Evolutionary conservation across 2,888 invertebrate genomes (phyloP), one percentile per base, ranked within the genome.

Genomic region (Tenthredo mesomela): DNA sequence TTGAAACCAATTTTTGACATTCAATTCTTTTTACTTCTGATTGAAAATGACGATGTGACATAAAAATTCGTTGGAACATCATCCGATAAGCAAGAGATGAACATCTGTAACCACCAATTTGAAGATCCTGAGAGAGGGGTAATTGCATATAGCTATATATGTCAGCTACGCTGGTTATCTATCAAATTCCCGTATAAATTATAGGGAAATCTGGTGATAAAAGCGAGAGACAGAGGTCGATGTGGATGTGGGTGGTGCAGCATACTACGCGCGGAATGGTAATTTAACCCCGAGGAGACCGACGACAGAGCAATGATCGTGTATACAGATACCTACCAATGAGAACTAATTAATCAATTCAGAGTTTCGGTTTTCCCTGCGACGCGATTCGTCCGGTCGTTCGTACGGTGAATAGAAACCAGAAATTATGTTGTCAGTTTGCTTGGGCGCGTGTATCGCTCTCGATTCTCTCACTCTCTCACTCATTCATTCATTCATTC

Each of bases 381-480:
- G 82, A 82, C 82, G 82, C 82, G 82, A 82, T 82, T 82, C 82
- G 82, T 70, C 82, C 67, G 82, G 82, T 82, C 82, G 82, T 82
- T 67, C 82, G 47, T 67, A 65, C 70, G 47, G n/a, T 82, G 82
- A 82, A 82, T 82, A 82, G 82, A 82, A 82, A 82, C 82, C 82
- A 82, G 82, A 82, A 67, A 82, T 82, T 82, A 82, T 82, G 82
- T 82, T 82, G 82, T 82, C 82, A 82, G 82, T 82, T 82, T 82
- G 67, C 67, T 82, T n/a, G 47, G 67, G 82, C 67, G 82, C 67
- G 82, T 82, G 82, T 82, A 70, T 82, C 65, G 65, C 82, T 65
- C 82, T 82, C 82, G n/a, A 67, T 67, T 85, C 86, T 85, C 77
- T 80, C 85, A 65, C 86, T 47, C 61, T 47, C 83, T 40, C 80